Evolutionary conservation across 2,888 invertebrate genomes (phyloP), one percentile per base, ranked within the genome.

Genomic region (Metalampra italica): DNA sequence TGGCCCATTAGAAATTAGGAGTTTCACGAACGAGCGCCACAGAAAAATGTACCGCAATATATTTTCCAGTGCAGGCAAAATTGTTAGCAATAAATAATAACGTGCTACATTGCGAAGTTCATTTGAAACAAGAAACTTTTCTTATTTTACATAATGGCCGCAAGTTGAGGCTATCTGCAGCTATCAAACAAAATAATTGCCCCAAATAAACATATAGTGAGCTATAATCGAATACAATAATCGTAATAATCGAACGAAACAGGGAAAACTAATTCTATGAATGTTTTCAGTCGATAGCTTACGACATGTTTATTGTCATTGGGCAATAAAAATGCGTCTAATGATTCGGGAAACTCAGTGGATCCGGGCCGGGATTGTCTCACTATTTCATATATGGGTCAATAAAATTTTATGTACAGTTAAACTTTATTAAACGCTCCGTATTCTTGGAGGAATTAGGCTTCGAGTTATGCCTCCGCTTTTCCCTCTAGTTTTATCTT

Each of bases 1-100:
- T 90, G 86, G 87, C 59, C 88, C 88, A 90, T 90, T 89, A 90
- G 88, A 89, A 90, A 89, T 90, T 88, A 89, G 83, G 77, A 84
- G 82, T 76, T 79, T 66, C 69, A 64, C 65, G 73, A 70, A 66
- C 65, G 60, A 63, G 68, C 64, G 67, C 74, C 58, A 71, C 68
- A 72, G 82, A 86, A 82, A 86, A 87, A 86, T 87, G 82, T 79
- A 78, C 76, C 64, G 75, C 78, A 77, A 86, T 87, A 87, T 43
- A 49, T 86, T 83, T 85, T 69, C 72, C 68, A 68, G 74, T 77
- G 81, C 79, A 79, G 78, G 78, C 82, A 78, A 84, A 86, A 86
- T 86, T 83, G 85, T 80, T 60, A 63, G 79, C 74, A 71, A 85
- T 88, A 86, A 88, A 87, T 87, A 84, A 81, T 79, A 75, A 63